Conservation (phyloP, 1,140 invertebrate species). For the Zaprionus camerounensis region DNA sequence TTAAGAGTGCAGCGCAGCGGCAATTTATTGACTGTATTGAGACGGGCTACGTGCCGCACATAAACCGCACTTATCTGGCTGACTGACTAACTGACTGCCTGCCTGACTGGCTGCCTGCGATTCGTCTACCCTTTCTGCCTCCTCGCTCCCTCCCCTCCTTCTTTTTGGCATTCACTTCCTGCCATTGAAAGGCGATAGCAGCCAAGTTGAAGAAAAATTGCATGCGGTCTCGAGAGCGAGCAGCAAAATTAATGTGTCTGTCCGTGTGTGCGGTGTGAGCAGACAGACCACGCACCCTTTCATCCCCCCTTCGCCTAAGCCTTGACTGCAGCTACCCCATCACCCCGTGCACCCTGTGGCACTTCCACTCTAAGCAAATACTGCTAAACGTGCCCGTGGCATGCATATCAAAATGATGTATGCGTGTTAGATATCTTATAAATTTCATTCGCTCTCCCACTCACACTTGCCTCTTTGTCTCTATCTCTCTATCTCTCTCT, state of each 20-base stretch:
- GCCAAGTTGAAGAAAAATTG: constrained; percentile 71
- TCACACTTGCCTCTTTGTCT: neutral
- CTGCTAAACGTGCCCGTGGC: constrained; percentile 67
- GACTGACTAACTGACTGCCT: constrained; percentile 72
- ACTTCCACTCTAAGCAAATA: constrained; percentile 65
- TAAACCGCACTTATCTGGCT: constrained; percentile 81
- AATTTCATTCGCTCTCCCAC: constrained; percentile 67
- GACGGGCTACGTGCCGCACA: constrained; percentile 76
- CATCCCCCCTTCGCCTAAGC: constrained; percentile 5
- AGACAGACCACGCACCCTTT: constrained; percentile 12
- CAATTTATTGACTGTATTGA: constrained; percentile 81
- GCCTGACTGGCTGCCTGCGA: constrained; percentile 32
- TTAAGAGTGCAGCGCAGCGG: constrained; percentile 60
- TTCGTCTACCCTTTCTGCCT: constrained; percentile 10
- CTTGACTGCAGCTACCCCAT: neutral
- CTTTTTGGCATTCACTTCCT: constrained; percentile 45
- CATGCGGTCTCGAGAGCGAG: constrained; percentile 75
- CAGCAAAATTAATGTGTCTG: constrained; percentile 79
- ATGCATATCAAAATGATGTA: constrained; percentile 79
- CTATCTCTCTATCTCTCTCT: constrained; percentile 5
- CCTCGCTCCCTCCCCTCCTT: neutral
- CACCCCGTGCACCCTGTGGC: neutral
- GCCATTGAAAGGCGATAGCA: constrained; percentile 74
- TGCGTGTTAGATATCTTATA: constrained; percentile 81
- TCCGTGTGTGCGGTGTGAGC: constrained; percentile 49